Base-by-base conservation (phyloP, 1,140 invertebrate genomes). In the Drosophila aff. region DNA sequence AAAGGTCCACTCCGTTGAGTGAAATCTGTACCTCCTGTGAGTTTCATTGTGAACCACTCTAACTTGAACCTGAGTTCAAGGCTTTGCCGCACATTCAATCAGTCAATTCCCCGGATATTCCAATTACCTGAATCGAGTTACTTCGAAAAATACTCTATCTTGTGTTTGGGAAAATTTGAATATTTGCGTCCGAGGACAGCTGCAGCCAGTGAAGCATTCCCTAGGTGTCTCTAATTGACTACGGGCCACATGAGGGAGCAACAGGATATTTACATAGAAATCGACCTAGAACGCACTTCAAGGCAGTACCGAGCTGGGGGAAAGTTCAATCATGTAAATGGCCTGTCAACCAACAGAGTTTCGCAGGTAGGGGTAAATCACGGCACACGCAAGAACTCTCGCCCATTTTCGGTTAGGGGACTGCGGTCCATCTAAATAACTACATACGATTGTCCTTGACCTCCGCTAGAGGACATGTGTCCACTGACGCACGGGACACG, bases 281-380 rank as follows among this genome's bases (percentile, higher is more conserved):
- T 73, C 67, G 28, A 60, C 26, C n/a, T 21, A 23, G 41, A 41
- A 49, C 28, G 43, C 50, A 59, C 40, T 44, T 46, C 66, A 23
- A 16, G 31, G 53, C 43, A 38, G 36, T 11, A n/a, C 28, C 23
- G 23, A 58, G 23, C 11, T 7, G 28, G 43, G 36, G 18, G 44
- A 49, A 77, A 68, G 73, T 77, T 61, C 57, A 77, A 77, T 77
- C 41, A 77, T 62, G 74, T 77, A 77, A 77, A 77, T 76, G 75
- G 62, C 46, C 43, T 50, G 72, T 67, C 55, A 77, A 53, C 33
- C 55, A 69, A 46, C 40, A 41, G 18, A 36, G 55, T 46, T 41
- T 43, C 26, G 43, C 40, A 33, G 64, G 28, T 31, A n/a, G 28
- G 38, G 66, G 47, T 61, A 75, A 76, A 66, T 76, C 52, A 58